Percentiles rank a stretch among this genome's conserved stretches.
These are phyloP conservation scores for Adelognathus sp. DNA, from an alignment of 2,888 invertebrate species.

Conservation along the genomic window DNA sequence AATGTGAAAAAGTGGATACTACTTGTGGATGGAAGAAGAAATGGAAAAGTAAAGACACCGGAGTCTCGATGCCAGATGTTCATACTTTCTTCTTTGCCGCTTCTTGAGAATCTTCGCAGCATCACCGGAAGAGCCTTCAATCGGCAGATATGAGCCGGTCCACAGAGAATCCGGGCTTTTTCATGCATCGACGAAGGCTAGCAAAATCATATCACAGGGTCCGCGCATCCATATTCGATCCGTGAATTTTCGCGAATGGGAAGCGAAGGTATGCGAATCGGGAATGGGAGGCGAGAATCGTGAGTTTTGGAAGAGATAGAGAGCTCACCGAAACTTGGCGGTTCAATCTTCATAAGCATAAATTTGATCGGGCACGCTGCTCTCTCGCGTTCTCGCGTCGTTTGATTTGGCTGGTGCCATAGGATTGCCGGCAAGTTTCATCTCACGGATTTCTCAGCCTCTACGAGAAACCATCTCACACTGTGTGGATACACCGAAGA, in stretches of 20 bases:
- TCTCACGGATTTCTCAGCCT: neutral
- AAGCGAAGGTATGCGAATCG: neutral
- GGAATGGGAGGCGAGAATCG: neutral
- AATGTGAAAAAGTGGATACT: neutral
- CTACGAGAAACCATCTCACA: neutral
- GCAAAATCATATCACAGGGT: slow-evolving; percentile 26
- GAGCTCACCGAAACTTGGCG: slow-evolving; percentile 28
- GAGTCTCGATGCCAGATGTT: slow-evolving; percentile 9
- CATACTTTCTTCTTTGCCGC: neutral
- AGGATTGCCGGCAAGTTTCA: neutral
- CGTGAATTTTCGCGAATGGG: neutral
- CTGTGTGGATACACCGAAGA: neutral
- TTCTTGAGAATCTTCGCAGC: neutral
- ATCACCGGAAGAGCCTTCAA: slow-evolving; percentile 1
- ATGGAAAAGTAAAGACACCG: neutral
- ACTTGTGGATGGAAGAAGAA: neutral
- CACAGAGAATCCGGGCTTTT: neutral
- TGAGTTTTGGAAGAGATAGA: neutral
- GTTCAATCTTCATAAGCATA: slow-evolving; percentile 53
- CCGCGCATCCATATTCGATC: slow-evolving; percentile 38
- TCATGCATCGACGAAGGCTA: slow-evolving; percentile 7
- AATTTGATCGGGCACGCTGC: slow-evolving; percentile 35
- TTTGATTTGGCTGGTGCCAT: slow-evolving; percentile 5
- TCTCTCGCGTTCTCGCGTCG: slow-evolving; percentile 2
- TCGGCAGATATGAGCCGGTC: neutral